These are phyloP conservation scores for Epiperipatus broadwayi DNA, from an alignment of 2,888 invertebrate genomes.

Conservation along the genomic window DNA sequence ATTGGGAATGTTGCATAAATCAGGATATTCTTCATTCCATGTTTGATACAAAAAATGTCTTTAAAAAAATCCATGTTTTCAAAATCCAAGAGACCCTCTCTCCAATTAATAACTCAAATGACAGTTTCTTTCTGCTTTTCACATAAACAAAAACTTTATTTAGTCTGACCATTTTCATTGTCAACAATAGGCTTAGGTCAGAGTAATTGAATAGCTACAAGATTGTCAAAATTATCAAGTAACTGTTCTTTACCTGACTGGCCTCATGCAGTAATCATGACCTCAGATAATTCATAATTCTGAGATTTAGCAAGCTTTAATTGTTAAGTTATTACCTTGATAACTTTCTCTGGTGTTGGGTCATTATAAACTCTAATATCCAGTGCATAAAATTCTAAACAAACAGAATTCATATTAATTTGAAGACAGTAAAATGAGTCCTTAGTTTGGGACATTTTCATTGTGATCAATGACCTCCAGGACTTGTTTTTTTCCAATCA, in stretches of 20 bases:
- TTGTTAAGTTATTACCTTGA: slow-evolving; percentile 62
- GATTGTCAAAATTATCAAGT: slow-evolving; percentile 44
- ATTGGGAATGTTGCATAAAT: slow-evolving; percentile 83
- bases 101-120: slow-evolving; percentile 39
- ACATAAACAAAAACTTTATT: slow-evolving; percentile 58
- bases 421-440: no score
- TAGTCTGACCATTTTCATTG: slow-evolving; percentile 17
- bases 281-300: slow-evolving; percentile 62
- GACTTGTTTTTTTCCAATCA: no score
- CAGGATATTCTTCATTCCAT: slow-evolving; percentile 79
- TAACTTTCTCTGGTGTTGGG: slow-evolving; percentile 75
- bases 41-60: slow-evolving; percentile 77
- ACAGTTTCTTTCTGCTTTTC: slow-evolving; percentile 45
- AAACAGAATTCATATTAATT: slow-evolving; percentile 72
- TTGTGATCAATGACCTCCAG: no score
- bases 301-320: slow-evolving; percentile 36
- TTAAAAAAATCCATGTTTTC: slow-evolving; percentile 76
- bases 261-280: slow-evolving; percentile 63
- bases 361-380: slow-evolving; percentile 78
- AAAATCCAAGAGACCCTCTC: slow-evolving; percentile 66
- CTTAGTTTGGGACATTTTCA: no score
- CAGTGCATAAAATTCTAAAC: slow-evolving; percentile 67
- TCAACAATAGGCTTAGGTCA: slow-evolving; percentile 28
- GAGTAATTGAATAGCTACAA: slow-evolving; percentile 33
- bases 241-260: slow-evolving; percentile 80